Percentiles rank a stretch among this genome's conserved stretches.
These are phyloP conservation scores for Heliothis virescens DNA, from an alignment of 1,140 invertebrate species.

Conservation along the genomic window DNA sequence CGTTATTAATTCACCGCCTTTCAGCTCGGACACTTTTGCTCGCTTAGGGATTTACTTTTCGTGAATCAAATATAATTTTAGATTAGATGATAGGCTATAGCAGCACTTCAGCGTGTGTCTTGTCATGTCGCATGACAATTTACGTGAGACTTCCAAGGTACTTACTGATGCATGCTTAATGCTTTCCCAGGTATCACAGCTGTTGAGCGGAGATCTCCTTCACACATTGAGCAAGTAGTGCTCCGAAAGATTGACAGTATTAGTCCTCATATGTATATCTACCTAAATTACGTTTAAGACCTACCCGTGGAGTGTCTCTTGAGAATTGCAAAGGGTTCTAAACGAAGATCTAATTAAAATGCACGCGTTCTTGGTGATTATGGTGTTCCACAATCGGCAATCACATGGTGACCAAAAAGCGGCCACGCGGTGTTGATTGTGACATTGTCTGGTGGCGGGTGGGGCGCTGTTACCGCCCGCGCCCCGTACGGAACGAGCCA, in stretches of 20 bases:
- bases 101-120: neutral
- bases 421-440: conserved; percentile 84
- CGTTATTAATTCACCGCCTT: conserved; percentile 84
- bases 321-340: conserved; percentile 7
- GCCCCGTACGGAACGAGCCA: conserved; percentile 14
- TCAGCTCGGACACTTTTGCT: conserved; percentile 73
- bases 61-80: conserved; percentile 53
- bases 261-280: too few relatives aligned
- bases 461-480: conserved; percentile 54
- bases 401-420: conserved; percentile 83
- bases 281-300: too few relatives aligned
- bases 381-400: conserved; percentile 81
- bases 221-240: too few relatives aligned
- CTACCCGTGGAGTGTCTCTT: neutral
- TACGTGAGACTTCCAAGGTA: neutral
- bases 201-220: too few relatives aligned
- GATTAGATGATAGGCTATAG: neutral
- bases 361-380: conserved; percentile 65
- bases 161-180: too few relatives aligned
- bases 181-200: too few relatives aligned
- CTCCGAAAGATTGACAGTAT: too few relatives aligned
- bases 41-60: conserved; percentile 68
- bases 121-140: neutral
- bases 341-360: conserved; percentile 40
- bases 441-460: conserved; percentile 78